Conservation (phyloP, 2,113 vertebrate genomes). For the Anthoscopus minutus region DNA sequence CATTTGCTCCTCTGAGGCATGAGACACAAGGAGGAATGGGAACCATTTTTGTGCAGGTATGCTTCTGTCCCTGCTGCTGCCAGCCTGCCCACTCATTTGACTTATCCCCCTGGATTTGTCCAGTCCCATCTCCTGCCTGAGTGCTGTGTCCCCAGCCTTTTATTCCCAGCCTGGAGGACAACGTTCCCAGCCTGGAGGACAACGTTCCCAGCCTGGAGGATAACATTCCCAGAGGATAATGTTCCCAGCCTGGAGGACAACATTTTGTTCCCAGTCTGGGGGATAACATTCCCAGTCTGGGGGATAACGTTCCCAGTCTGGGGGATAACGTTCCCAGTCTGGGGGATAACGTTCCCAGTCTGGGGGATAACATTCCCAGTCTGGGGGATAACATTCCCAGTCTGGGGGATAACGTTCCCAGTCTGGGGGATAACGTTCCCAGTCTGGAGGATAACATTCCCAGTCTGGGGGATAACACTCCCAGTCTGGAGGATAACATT, state of each 20-base stretch:
- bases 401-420: neutral
- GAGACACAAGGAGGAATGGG: too few relatives aligned
- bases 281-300: neutral
- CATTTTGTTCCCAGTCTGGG: too few relatives aligned
- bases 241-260: too few relatives aligned
- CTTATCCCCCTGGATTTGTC: neutral
- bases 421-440: too few relatives aligned
- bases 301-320: neutral
- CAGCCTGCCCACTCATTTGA: fast-evolving
- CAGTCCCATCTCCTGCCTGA: fast-evolving
- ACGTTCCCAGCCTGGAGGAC: neutral
- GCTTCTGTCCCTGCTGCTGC: neutral
- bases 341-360: neutral
- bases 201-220: neutral
- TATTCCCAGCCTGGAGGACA: too few relatives aligned
- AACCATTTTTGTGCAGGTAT: neutral
- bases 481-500: neutral
- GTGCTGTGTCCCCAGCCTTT: neutral
- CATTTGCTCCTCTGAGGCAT: too few relatives aligned
- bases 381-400: neutral
- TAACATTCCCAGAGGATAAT: neutral
- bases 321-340: neutral
- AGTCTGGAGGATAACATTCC: fast-evolving
- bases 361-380: neutral
- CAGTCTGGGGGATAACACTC: neutral